Percentiles rank a stretch among this genome's conserved stretches.
Evolutionary conservation across 1,140 invertebrate genomes (phyloP).

Genomic region (Drosophila kanapiae): DNA sequence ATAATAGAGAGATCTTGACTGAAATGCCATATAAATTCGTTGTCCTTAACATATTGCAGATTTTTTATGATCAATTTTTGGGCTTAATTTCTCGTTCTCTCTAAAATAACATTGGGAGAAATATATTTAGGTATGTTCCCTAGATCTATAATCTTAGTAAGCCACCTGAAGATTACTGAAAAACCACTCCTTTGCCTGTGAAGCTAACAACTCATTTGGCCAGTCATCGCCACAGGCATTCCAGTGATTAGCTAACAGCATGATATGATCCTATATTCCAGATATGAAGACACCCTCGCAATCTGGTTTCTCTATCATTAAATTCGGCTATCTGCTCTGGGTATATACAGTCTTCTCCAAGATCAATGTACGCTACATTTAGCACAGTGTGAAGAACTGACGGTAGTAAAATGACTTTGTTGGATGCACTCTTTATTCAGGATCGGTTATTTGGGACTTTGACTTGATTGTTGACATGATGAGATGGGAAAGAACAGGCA

Average conservation of each 20-base stretch:
- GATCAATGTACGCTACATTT: slow-evolving; percentile 68
- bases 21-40: too few relatives aligned
- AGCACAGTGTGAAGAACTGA: slow-evolving; percentile 69
- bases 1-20: background rate
- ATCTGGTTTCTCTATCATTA: background rate
- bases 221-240: slow-evolving; percentile 37
- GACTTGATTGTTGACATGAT: slow-evolving; percentile 76
- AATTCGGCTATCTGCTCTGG: background rate
- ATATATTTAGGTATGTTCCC: background rate
- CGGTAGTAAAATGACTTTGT: slow-evolving; percentile 72
- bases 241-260: slow-evolving; percentile 48
- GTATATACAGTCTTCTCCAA: slow-evolving; percentile 24
- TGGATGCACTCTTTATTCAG: slow-evolving; percentile 8
- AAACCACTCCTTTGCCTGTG: background rate
- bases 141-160: background rate
- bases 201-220: slow-evolving; percentile 24
- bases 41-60: background rate
- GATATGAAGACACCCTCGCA: slow-evolving; percentile 10
- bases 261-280: slow-evolving; percentile 21
- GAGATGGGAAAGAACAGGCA: slow-evolving; percentile 3
- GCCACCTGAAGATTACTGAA: background rate
- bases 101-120: background rate
- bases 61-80: too few relatives aligned
- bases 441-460: slow-evolving; percentile 36
- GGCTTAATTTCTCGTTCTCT: too few relatives aligned